A percentile compares a stretch with the other conserved stretches of the same genome.
Conservation (phyloP, 2,888 invertebrate genomes). For the Polydesmus complanatus region DNA sequence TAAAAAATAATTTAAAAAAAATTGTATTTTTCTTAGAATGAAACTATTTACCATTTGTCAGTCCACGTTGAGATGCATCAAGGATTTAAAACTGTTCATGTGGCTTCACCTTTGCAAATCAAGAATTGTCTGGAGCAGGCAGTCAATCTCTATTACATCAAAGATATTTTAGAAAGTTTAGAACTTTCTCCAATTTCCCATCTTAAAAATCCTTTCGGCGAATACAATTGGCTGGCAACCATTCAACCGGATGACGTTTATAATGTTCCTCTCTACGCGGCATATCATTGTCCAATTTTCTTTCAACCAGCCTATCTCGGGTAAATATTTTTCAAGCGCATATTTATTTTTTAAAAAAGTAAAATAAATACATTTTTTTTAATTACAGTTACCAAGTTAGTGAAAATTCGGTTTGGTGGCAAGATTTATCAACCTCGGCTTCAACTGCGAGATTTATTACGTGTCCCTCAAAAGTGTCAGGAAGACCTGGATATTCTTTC, state of each 20-base stretch:
- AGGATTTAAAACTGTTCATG: conserved; percentile 45
- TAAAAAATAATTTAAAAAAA: not conserved
- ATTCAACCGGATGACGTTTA: conserved; percentile 59
- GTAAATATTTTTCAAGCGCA: conserved; percentile 35
- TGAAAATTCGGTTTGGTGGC: conserved; percentile 63
- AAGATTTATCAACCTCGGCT: conserved; percentile 50
- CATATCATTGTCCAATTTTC: conserved; percentile 64
- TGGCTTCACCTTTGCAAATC: conserved; percentile 59
- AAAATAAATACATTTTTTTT: not conserved
- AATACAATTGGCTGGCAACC: conserved; percentile 54
- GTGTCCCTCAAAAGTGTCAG: conserved; percentile 49
- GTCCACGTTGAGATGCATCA: conserved; percentile 49
- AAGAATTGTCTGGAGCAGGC: conserved; percentile 64
- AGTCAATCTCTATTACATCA: conserved; percentile 57
- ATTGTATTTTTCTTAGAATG: conserved; percentile 30
- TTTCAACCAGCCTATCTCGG: conserved; percentile 57
- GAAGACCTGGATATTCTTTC: conserved; percentile 46
- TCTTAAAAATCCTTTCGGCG: conserved; percentile 55
- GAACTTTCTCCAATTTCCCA: conserved; percentile 28
- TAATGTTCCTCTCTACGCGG: conserved; percentile 60
- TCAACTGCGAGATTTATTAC: conserved; percentile 50
- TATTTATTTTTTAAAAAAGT: not conserved
- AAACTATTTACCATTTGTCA: conserved; percentile 50
- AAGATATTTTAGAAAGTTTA: conserved; percentile 50
- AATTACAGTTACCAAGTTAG: conserved; percentile 53